phyloP scores from a whole-genome alignment of 2,113 vertebrate genomes.

The Leptobrachium leishanense region DNA sequence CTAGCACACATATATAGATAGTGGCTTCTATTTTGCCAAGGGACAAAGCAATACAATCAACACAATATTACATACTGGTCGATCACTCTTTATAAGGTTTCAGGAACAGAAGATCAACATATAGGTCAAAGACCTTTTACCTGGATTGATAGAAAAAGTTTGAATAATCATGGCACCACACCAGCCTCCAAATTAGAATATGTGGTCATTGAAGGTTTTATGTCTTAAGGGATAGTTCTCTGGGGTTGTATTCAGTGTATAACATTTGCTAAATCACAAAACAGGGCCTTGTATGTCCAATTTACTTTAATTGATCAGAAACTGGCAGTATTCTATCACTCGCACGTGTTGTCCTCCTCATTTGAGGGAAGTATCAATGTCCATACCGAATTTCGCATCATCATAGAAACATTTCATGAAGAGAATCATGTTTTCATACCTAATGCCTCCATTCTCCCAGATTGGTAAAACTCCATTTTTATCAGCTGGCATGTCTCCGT shows the following conservation, averaged over 20 bases:
- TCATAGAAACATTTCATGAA: neutral
- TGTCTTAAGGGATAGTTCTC: conserved; percentile 36
- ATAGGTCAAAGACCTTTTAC: conserved; percentile 1
- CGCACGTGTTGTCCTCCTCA: neutral
- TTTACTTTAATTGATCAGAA: conserved; percentile 40
- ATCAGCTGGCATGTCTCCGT: no score
- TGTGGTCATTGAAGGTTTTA: conserved; percentile 18
- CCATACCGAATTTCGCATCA: conserved; percentile 27
- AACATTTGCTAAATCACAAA: conserved; percentile 8
- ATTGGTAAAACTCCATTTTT: neutral
- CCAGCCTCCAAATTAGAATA: neutral
- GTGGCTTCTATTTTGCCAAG: conserved; percentile 1
- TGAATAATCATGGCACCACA: neutral
- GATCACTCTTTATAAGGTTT: conserved; percentile 13
- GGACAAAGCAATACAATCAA: conserved; percentile 39
- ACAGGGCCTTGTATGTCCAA: conserved; percentile 19
- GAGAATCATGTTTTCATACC: neutral
- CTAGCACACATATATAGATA: neutral
- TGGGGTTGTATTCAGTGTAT: conserved; percentile 18
- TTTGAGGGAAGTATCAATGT: conserved; percentile 11
- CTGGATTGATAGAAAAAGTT: neutral
- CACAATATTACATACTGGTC: conserved; percentile 26
- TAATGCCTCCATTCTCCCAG: neutral
- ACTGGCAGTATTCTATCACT: conserved; percentile 17
- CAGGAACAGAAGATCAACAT: neutral